phyloP scores from a whole-genome alignment of 2,113 vertebrate genomes.

The Trogon melanurus region DNA sequence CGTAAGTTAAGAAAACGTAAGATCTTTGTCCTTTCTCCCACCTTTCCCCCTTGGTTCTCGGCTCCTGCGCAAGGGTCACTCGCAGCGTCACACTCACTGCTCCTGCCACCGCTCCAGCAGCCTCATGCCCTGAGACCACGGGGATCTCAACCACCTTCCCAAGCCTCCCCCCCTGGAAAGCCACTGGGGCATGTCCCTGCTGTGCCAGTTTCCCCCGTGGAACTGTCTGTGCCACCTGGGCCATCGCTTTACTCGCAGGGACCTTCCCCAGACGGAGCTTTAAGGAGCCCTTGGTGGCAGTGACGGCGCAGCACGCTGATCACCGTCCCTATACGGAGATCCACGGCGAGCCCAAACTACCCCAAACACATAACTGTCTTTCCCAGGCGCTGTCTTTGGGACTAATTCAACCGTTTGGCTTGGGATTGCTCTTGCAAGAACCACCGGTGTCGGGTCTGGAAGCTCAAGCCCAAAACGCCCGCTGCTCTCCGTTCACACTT shows the following conservation, averaged over 20 bases:
- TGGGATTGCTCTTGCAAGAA: not conserved
- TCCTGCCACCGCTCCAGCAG: not conserved
- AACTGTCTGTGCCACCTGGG: not conserved
- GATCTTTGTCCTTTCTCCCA: not conserved
- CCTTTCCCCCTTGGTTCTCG: not conserved
- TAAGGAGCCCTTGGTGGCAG: not conserved
- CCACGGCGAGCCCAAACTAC: not conserved
- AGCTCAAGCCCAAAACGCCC: not conserved
- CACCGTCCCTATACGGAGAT: accelerated
- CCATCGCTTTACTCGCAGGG: not conserved
- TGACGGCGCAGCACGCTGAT: not conserved
- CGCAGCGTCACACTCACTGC: accelerated
- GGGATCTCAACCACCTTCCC: not conserved
- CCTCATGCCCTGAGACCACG: accelerated
- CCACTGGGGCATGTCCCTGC: not conserved
- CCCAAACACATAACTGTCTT: not conserved
- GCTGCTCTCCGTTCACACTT: not conserved
- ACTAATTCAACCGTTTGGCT: not conserved
- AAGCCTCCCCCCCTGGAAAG: accelerated
- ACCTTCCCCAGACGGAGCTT: not conserved
- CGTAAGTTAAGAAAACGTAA: not conserved
- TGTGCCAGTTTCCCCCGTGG: accelerated
- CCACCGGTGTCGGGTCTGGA: not conserved
- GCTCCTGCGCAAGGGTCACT: accelerated
- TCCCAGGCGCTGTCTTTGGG: not conserved